Conservation (phyloP, 1,140 invertebrate genomes). For the Cardiocondyla obscurior region DNA sequence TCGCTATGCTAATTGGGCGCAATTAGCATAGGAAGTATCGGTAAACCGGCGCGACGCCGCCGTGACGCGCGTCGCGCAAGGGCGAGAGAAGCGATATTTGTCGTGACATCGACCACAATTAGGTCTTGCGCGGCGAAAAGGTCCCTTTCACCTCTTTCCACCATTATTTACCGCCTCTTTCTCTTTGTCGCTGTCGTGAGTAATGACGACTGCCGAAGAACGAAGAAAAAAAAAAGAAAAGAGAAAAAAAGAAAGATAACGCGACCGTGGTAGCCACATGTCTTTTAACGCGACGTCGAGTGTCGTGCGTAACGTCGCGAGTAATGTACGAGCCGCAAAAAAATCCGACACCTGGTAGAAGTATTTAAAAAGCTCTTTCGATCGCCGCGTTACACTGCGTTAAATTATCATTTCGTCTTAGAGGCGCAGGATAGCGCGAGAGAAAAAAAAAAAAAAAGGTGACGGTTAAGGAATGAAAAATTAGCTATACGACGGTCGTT, state of each 20-base stretch:
- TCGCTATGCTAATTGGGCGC: constrained; percentile 82
- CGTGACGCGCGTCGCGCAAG: constrained; percentile 64
- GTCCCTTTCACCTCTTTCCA: constrained; percentile 10
- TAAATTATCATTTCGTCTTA: constrained; percentile 47
- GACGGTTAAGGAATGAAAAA: neutral
- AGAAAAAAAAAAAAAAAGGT: neutral
- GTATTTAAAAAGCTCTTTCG: constrained; percentile 21
- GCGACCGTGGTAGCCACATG: constrained; percentile 44
- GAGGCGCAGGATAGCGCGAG: neutral
- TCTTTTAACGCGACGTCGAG: constrained; percentile 34
- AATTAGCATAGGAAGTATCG: constrained; percentile 84
- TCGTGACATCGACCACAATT: constrained; percentile 81
- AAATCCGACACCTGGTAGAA: constrained; percentile 31
- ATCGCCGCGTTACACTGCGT: constrained; percentile 18
- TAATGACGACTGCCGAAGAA: constrained; percentile 37
- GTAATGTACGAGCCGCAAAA: constrained; percentile 32
- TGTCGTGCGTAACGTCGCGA: neutral
- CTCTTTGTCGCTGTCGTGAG: constrained; percentile 36
- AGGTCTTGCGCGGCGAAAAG: constrained; percentile 63
- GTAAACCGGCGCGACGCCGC: constrained; percentile 69
- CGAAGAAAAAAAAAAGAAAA: constrained; percentile 5
- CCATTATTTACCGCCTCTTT: constrained; percentile 21
- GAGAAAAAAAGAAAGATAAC: constrained; percentile 12
- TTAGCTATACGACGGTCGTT: neutral
- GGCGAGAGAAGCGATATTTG: constrained; percentile 77